These are phyloP conservation scores for Sialia sialis DNA, from an alignment of 2,113 vertebrate genomes.

Conservation along the genomic window DNA sequence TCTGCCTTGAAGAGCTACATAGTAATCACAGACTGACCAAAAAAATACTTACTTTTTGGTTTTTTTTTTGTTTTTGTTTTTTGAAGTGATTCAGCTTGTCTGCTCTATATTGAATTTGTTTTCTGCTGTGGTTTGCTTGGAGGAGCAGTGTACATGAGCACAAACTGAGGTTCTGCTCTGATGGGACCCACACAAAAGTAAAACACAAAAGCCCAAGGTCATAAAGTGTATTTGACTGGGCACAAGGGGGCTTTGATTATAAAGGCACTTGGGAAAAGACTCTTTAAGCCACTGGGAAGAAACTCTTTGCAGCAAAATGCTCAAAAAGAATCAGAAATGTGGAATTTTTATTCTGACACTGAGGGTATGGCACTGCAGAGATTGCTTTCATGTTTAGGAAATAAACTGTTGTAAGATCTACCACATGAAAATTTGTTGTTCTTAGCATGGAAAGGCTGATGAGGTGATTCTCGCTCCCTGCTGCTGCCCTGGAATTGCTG, in stretches of 20 bases:
- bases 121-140: conserved; percentile 20
- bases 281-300: background rate
- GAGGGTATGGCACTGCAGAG: background rate
- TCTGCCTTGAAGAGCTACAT: conserved; percentile 9
- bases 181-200: background rate
- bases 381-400: background rate
- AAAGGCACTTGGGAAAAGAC: background rate
- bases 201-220: background rate
- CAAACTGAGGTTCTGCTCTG: conserved; percentile 3
- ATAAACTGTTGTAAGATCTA: background rate
- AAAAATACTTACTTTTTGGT: background rate
- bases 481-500: background rate
- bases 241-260: background rate
- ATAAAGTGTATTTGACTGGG: background rate
- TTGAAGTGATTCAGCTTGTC: background rate
- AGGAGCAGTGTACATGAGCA: accelerated
- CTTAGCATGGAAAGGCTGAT: background rate
- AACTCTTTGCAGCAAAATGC: background rate
- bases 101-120: background rate
- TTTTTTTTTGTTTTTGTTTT: background rate
- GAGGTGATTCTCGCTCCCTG: background rate
- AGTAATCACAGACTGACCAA: conserved; percentile 17
- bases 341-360: background rate
- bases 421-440: background rate
- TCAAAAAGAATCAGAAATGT: background rate